Evolutionary conservation across 2,888 invertebrate genomes (phyloP).

Genomic region (Pyrrhia umbra): DNA sequence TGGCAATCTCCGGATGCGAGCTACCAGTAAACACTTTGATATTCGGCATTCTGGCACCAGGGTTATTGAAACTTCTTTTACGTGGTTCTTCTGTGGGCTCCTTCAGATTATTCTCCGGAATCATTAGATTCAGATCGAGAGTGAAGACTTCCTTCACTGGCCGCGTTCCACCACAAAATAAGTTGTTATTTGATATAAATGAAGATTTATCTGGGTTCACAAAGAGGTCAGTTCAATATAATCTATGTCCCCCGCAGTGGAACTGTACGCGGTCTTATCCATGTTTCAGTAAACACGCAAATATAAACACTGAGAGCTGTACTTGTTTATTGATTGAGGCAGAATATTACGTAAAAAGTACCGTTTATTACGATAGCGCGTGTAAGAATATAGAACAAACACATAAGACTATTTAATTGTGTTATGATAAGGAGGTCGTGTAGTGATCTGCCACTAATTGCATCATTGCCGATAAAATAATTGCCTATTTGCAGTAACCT

Average conservation of each 20-base stretch:
- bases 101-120: conserved; percentile 71
- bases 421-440: conserved; percentile 62
- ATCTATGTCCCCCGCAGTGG: conserved; percentile 76
- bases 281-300: conserved; percentile 55
- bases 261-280: conserved; percentile 71
- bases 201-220: conserved; percentile 83
- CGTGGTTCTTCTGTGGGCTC: conserved; percentile 60
- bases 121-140: conserved; percentile 75
- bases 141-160: conserved; percentile 71
- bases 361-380: conserved; percentile 39
- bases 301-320: conserved; percentile 53
- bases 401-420: conserved; percentile 51
- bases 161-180: conserved; percentile 68
- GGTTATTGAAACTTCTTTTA: conserved; percentile 68
- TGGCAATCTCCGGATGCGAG: conserved; percentile 99
- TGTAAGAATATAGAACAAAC: conserved; percentile 42
- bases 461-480: conserved; percentile 63
- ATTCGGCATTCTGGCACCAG: conserved; percentile 96
- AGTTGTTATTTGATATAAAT: conserved; percentile 75
- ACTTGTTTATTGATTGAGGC: conserved; percentile 54
- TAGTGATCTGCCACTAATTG: conserved; percentile 59
- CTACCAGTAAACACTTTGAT: conserved; percentile 99
- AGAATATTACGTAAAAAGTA: conserved; percentile 49
- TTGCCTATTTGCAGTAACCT: conserved; percentile 38
- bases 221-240: conserved; percentile 77